Percentiles rank a stretch among this genome's conserved stretches.
These are phyloP conservation scores for Palythoa heliodiscus DNA, from an alignment of 92 coral and sea anemone genomes.

Conservation along the genomic window DNA sequence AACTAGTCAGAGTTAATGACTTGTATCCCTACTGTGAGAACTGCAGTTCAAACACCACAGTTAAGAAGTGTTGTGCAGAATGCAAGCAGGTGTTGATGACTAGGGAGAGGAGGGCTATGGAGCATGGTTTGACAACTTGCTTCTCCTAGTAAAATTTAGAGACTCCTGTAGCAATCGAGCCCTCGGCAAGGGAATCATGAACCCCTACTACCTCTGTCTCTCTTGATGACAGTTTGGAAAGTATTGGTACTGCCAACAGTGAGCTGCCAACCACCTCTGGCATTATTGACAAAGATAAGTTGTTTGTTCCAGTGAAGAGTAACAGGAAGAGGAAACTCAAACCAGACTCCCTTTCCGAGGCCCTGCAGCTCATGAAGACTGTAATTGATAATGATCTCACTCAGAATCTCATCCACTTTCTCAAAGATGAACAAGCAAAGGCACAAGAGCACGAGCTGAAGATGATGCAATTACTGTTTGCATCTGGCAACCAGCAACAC, in stretches of 20 bases:
- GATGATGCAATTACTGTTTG: slow-evolving; percentile 28
- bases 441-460: slow-evolving; percentile 44
- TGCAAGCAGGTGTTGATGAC: slow-evolving; percentile 47
- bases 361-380: slow-evolving; percentile 30
- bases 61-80: neutral
- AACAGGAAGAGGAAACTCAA: slow-evolving; percentile 8
- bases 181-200: slow-evolving; percentile 27
- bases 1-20: too few species aligned
- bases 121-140: slow-evolving; percentile 39
- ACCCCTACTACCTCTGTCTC: neutral
- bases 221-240: neutral
- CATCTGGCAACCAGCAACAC: slow-evolving; percentile 7
- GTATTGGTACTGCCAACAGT: slow-evolving; percentile 5
- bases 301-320: slow-evolving; percentile 20
- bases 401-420: slow-evolving; percentile 17
- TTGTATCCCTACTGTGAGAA: too few species aligned
- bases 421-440: slow-evolving; percentile 31
- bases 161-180: slow-evolving; percentile 47
- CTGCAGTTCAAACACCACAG: too few species aligned
- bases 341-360: slow-evolving; percentile 23
- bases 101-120: slow-evolving; percentile 41
- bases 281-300: slow-evolving; percentile 7
- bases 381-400: slow-evolving; percentile 39
- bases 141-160: slow-evolving; percentile 24
- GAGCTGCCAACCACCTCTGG: slow-evolving; percentile 23